phyloP scores from a whole-genome alignment of 1,140 invertebrate species.

The Eriocheir sinensis region DNA sequence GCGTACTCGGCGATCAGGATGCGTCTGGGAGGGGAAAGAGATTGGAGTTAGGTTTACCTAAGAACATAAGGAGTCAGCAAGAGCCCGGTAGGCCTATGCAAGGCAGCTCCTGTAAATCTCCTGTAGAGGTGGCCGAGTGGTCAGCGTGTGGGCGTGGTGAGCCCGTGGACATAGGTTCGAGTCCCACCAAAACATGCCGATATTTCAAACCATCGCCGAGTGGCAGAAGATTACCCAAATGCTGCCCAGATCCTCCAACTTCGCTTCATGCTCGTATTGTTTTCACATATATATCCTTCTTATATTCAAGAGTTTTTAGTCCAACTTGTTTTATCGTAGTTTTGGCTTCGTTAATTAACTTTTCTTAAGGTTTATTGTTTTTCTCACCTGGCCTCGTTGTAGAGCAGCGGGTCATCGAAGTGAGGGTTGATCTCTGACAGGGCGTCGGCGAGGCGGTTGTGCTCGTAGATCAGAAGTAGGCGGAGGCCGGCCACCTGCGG shows the following conservation, averaged over 20 bases:
- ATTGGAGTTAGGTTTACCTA: too few relatives aligned
- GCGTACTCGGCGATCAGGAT: conserved; percentile 80
- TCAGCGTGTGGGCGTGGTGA: too few relatives aligned
- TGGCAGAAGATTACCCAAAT: too few relatives aligned
- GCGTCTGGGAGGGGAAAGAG: conserved; percentile 79
- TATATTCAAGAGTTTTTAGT: not conserved
- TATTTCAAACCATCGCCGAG: too few relatives aligned
- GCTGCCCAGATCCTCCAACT: too few relatives aligned
- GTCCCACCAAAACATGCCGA: too few relatives aligned
- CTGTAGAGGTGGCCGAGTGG: too few relatives aligned
- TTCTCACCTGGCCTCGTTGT: conserved; percentile 91
- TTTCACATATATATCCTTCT: not conserved
- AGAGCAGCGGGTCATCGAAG: conserved; percentile 91
- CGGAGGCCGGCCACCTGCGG: conserved; percentile 57
- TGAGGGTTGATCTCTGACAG: conserved; percentile 80
- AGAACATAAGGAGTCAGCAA: not conserved
- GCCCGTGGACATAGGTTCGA: too few relatives aligned
- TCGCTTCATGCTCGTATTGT: not conserved
- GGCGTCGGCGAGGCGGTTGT: conserved; percentile 80
- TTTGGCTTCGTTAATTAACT: not conserved
- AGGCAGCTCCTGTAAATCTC: too few relatives aligned
- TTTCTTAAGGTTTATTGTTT: not conserved
- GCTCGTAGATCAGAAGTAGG: conserved; percentile 74
- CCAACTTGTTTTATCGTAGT: not conserved
- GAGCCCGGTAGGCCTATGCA: too few relatives aligned